Base-by-base conservation (phyloP, 2,888 invertebrate genomes). In the Drosophila macrothrix region DNA sequence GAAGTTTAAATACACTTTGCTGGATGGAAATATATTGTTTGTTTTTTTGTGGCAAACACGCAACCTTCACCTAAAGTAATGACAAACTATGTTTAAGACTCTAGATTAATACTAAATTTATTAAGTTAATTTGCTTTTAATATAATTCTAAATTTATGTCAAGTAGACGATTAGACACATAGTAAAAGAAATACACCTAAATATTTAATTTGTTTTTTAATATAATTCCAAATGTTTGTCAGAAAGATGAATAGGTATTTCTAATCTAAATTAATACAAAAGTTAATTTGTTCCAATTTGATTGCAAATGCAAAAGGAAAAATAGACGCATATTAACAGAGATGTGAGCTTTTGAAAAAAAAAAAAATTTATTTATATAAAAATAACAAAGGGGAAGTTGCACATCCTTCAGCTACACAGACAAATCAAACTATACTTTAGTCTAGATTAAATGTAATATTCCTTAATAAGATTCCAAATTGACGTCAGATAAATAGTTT, bases 1-100 rank as follows among this genome's bases (percentile, higher is more conserved):
- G 50, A 50, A 50, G 19, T 5, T 41, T 55, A 10, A 56, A 67
- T 55, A 50, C 55, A 19, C 67, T 67, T 16, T 22, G n/a, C 39
- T 12, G 19, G 7, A 22, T 14, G 14, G 35, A 35, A 35, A 35
- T 35, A 35, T 35, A 35, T 16, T 35, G 4, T 2, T 35, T 16
- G n/a, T n/a, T 35, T 35, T 14, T 14, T 14, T 4, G 35, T 14
- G 14, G 14, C 14, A 43, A 43, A 43, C 5, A 46, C 14, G 14
- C 46, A 46, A 16, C 14, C 14, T 46, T 22, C 7, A 12, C n/a
- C 12, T 12, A 5, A 12, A 22, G 12, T 22, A 22, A 22, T 43
- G 22, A 12, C 43, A 2, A 46, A 25, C 22, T 25, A 7, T 25
- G 25, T 22, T 4, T 14, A 25, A 46, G 4, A 14, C 22, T 16